Evolutionary conservation across 2,113 vertebrate genomes (phyloP), one percentile per base, ranked within the genome.

Genomic region (Epinephelus moara): DNA sequence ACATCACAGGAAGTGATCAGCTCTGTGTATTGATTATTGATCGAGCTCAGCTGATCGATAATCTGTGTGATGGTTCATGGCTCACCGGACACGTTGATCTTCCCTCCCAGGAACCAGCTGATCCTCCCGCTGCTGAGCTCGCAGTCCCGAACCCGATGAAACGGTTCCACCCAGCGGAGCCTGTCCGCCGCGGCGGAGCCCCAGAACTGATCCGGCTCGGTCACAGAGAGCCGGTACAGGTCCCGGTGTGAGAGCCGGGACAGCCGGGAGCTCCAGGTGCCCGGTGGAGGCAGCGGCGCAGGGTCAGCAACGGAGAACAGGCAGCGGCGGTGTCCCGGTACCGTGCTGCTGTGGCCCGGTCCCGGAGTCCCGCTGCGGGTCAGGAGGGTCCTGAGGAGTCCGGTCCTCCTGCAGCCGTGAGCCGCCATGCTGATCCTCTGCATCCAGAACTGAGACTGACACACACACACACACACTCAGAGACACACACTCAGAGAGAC

Each of bases 61-160:
- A 12, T 30, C 30, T 30, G 30, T 30, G 30, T 30, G 30, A 30
- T 30, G 30, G 30, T 30, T 30, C 4, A 30, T 3, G 10, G 8
- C 49, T 18, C 49, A 18, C 97, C 97, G 10, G 97, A 97, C 62
- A 98, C 97, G 72, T 98, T 98, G 4, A 97, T 86, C 78, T 94
- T 95, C 62, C 97, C 97, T 17, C 97, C 97, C 80, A 95, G 92
- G 91, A 98, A 98, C 97, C 97, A 98, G 75, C 85, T 85, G 85
- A 96, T 94, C 75, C 53, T 85, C 21, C 95, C 96, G 25, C 60
- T 78, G 6, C 60, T 70, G 30, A 96, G 91, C 30, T 92, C 93
- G 52, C 95, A 96, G 89, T 95, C 94, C 66, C 87, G 93, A 66
- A 97, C 97, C 0, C 88, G 96, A 30, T 96, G 92, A 89, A 96